phyloP scores from a whole-genome alignment of 2,797 vertebrate species.

The Sebastes matsubarae region DNA sequence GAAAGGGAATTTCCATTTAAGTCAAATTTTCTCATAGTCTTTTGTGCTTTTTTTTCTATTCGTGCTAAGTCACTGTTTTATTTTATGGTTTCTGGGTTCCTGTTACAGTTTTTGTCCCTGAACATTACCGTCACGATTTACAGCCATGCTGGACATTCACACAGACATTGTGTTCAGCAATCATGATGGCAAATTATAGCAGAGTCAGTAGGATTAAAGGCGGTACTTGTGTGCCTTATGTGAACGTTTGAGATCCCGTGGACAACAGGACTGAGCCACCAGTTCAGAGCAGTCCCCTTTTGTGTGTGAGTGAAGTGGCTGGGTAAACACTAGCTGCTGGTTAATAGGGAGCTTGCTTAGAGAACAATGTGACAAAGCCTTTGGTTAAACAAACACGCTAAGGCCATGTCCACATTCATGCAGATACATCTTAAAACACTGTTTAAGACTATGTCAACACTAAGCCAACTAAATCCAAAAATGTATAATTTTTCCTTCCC shows the following conservation, averaged over 20 bases:
- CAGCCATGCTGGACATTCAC: background rate
- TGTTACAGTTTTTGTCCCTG: background rate
- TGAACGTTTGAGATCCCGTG: constrained; percentile 5
- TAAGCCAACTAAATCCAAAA: background rate
- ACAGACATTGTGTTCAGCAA: background rate
- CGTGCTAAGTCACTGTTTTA: constrained; percentile 32
- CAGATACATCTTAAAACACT: background rate
- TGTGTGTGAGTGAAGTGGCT: constrained; percentile 64
- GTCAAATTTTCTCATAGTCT: constrained; percentile 19
- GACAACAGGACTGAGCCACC: constrained; percentile 21
- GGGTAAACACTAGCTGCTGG: constrained; percentile 68
- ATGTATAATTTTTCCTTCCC: background rate
- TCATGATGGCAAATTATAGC: background rate
- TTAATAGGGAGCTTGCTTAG: constrained; percentile 58
- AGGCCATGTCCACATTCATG: constrained; percentile 26
- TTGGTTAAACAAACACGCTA: constrained; percentile 73
- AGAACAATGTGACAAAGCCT: constrained; percentile 73
- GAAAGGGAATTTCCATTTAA: constrained; percentile 63
- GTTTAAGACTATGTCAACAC: background rate
- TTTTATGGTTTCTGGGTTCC: constrained; percentile 9
- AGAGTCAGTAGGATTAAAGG: background rate
- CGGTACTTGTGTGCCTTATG: background rate
- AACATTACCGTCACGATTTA: background rate
- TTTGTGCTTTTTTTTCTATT: constrained; percentile 35
- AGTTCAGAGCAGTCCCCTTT: constrained; percentile 41